Base-by-base conservation (phyloP, 2,113 vertebrate genomes). In the Dolichallabes microphthalmus region DNA sequence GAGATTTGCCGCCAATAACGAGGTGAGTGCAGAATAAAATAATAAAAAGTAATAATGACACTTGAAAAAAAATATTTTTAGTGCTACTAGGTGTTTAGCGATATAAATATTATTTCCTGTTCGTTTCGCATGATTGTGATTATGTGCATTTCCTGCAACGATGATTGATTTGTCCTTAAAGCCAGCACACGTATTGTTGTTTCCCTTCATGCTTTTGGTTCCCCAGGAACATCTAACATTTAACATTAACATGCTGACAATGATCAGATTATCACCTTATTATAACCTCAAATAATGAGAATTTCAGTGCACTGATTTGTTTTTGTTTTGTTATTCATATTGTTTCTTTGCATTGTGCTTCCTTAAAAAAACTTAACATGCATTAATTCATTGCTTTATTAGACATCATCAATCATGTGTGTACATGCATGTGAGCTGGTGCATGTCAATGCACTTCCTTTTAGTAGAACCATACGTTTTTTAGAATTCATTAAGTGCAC, bases 1-100 rank as follows among this genome's bases (percentile, higher is more conserved):
- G 69, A 83, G 19, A 61, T 12, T 80, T 85, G 66, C 86, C 88
- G 88, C 71, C 85, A 79, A 86, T 25, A 84, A 30, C 52, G 79
- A 86, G 25, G 82, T 82, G 35, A 85, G 64, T 71, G 20, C 7
- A 12, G 8, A 15, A 45, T 45, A 55, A 19, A 19, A 30, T 17
- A 32, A 35, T 2, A 35, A 57, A 0, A n/a, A 73, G 50, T 75
- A 20, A 32, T n/a, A 22, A 22, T 11, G 32, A 10, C 0, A 4
- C 2, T 32, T 8, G 45, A 45, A 6, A 6, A 45, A 45, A 6
- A 58, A 17, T 15, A 4, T 10, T 20, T 76, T 57, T 10, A 20
- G 53, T 22, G 11, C 7, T 58, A 32, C 2, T 0, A 12, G 4
- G 13, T 57, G 17, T 57, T 78, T 77, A 22, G 58, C 60, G 22